Conservation (phyloP, 2,797 vertebrate genomes). For the Champsocephalus esox region DNA sequence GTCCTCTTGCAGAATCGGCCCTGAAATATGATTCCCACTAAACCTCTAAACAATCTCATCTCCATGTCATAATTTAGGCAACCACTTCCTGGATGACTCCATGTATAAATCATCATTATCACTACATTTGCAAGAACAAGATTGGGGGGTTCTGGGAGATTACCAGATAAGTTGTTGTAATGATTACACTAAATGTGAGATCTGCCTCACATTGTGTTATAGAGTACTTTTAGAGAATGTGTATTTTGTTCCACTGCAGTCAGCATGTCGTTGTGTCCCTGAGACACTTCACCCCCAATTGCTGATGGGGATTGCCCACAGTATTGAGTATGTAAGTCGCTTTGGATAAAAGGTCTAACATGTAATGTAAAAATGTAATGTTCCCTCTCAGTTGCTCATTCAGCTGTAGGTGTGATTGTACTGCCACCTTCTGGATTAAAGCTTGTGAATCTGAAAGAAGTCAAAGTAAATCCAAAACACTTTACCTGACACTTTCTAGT, state of each 20-base stretch:
- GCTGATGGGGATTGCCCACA: too few relatives aligned
- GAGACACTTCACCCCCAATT: too few relatives aligned
- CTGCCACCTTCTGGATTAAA: slow-evolving; percentile 72
- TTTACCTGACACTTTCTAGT: not conserved
- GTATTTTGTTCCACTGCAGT: too few relatives aligned
- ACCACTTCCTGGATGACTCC: slow-evolving; percentile 50
- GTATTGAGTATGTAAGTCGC: too few relatives aligned
- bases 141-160: not conserved
- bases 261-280: too few relatives aligned
- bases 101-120: slow-evolving; percentile 5
- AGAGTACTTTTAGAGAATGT: not conserved
- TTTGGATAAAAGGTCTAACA: too few relatives aligned
- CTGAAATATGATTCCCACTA: not conserved
- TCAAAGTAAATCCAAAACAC: not conserved
- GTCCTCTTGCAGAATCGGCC: not conserved
- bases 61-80: not conserved
- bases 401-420: slow-evolving; percentile 14
- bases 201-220: not conserved
- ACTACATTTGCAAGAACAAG: not conserved
- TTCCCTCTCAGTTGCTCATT: not conserved
- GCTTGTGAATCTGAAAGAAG: not conserved
- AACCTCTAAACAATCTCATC: not conserved
- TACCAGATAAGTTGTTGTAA: not conserved
- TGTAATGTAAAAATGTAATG: not conserved
- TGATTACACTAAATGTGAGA: not conserved